phyloP scores from a whole-genome alignment of 2,113 vertebrate species.

The Phyllostomus hastatus region DNA sequence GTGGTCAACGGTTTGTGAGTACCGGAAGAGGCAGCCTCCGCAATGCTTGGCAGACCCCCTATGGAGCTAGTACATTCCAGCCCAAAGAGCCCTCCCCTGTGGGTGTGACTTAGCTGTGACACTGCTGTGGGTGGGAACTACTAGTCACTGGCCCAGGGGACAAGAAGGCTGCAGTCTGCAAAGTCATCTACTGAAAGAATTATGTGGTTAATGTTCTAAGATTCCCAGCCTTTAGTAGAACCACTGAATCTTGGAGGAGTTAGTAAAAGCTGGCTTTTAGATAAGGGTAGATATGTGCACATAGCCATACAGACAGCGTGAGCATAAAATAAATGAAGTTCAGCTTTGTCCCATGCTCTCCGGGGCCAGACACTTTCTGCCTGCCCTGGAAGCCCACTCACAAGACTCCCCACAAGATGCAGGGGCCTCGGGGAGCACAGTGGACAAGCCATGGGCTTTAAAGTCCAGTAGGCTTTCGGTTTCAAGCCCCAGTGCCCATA shows the following conservation, averaged over 20 bases:
- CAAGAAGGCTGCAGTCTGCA: slow-evolving; percentile 87
- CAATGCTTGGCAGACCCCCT: slow-evolving; percentile 98
- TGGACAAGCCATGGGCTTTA: not conserved
- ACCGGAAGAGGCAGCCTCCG: slow-evolving; percentile 97
- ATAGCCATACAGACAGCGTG: not conserved
- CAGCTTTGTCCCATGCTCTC: not conserved
- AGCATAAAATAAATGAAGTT: not conserved
- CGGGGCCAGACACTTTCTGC: fast-evolving
- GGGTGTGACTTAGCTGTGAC: slow-evolving; percentile 83
- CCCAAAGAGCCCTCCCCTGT: slow-evolving; percentile 89
- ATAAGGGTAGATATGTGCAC: not conserved
- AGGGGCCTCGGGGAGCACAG: no score
- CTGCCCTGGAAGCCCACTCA: no score
- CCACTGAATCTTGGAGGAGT: not conserved
- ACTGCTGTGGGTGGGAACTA: slow-evolving; percentile 73
- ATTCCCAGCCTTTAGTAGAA: not conserved
- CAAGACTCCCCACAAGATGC: not conserved
- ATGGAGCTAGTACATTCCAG: slow-evolving; percentile 99
- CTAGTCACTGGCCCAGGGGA: slow-evolving; percentile 89
- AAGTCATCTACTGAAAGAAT: slow-evolving; percentile 89
- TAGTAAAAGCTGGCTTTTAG: not conserved
- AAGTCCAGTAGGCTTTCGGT: not conserved
- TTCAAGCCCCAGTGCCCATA: not conserved
- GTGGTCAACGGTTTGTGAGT: slow-evolving; percentile 90
- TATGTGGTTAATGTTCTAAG: slow-evolving; percentile 65